phyloP scores from a whole-genome alignment of 1,140 invertebrate genomes.

The roundworm (Caenorhabditis elegans) region DNA sequence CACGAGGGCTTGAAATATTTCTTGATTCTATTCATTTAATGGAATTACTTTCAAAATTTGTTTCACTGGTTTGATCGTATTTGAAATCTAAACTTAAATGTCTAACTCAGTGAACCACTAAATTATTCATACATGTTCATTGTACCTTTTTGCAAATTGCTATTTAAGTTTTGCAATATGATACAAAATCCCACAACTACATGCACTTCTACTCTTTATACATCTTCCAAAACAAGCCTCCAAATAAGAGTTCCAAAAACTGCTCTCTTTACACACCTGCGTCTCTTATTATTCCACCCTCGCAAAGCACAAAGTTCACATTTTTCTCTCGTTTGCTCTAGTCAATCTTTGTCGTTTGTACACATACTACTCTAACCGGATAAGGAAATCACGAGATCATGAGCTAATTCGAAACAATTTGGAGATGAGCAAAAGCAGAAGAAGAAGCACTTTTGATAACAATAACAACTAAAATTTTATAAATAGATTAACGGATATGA shows the following conservation, averaged over 20 bases:
- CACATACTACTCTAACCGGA: not conserved
- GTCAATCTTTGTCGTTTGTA: not conserved
- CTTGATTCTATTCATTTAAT: no score
- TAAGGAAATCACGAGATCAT: constrained; percentile 28
- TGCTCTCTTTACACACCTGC: not conserved
- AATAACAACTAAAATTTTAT: no score
- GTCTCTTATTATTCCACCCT: not conserved
- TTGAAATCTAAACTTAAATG: no score
- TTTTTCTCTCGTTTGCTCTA: not conserved
- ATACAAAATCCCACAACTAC: no score
- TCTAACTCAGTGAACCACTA: no score
- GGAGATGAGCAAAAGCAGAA: not conserved
- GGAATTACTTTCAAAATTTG: no score
- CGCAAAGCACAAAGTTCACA: constrained; percentile 20
- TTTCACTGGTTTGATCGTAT: no score
- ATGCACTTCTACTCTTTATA: no score
- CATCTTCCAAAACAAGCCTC: not conserved
- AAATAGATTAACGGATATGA: not conserved
- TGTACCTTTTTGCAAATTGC: no score
- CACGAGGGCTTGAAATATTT: no score
- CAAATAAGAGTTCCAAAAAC: not conserved
- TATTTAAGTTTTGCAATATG: no score
- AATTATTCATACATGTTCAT: no score
- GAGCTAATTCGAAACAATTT: not conserved
- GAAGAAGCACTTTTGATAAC: not conserved